A percentile compares a stretch with the other conserved stretches of the same genome.
Conservation (phyloP, 2,113 vertebrate species). For the Anseranas semipalmata region DNA sequence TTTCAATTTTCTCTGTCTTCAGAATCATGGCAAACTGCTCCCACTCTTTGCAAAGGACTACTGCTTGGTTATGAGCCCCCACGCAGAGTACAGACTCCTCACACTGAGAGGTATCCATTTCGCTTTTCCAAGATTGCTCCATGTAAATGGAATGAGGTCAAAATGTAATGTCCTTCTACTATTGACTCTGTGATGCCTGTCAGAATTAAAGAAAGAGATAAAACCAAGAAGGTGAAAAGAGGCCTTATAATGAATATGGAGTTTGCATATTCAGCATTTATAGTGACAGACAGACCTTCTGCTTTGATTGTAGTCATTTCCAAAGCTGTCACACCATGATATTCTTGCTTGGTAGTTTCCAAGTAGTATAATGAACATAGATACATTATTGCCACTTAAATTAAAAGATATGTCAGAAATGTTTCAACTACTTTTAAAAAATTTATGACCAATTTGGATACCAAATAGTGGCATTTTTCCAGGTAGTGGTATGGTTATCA, state of each 20-base stretch:
- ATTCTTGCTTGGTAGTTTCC: neutral
- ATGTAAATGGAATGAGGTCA: neutral
- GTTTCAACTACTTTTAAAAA: neutral
- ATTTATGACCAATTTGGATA: neutral
- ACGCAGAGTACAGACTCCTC: fast-evolving
- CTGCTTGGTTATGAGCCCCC: neutral
- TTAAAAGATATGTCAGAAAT: neutral
- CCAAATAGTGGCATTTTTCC: neutral
- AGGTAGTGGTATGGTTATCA: neutral
- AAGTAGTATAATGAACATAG: neutral
- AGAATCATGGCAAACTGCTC: neutral
- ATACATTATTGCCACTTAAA: neutral
- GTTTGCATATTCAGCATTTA: neutral
- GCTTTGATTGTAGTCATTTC: neutral
- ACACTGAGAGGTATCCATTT: neutral
- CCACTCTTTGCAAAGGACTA: neutral
- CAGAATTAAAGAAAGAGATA: neutral
- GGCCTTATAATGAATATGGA: neutral
- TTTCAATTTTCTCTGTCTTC: neutral
- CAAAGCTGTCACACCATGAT: neutral
- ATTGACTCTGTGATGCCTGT: neutral
- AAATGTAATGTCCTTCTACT: neutral
- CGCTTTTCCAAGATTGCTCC: neutral
- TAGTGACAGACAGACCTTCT: neutral
- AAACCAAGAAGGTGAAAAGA: neutral